A percentile compares a stretch with the other conserved stretches of the same genome.
Evolutionary conservation across 2,113 vertebrate species (phyloP).

Genomic region (Clarias gariepinus): DNA sequence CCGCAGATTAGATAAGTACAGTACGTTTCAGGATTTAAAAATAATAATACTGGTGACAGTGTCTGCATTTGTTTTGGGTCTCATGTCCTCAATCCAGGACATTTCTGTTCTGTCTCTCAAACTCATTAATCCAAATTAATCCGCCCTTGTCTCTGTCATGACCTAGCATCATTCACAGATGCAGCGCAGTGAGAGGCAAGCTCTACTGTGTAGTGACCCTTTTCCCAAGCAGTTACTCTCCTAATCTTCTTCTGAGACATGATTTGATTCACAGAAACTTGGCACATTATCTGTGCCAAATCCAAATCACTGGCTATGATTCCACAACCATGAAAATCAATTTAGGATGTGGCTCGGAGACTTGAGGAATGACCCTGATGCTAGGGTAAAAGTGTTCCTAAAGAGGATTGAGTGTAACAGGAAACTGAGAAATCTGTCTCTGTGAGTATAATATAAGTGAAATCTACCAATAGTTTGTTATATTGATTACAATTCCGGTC

Average conservation of each 20-base stretch:
- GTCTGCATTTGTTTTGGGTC: slow-evolving; percentile 42
- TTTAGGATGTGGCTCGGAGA: not conserved
- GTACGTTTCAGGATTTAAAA: not conserved
- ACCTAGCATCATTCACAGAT: not conserved
- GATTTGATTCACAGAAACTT: not conserved
- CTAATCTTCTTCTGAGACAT: not conserved
- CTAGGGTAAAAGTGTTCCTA: not conserved
- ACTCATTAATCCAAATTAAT: slow-evolving; percentile 71
- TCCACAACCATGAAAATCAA: not conserved
- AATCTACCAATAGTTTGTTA: too few relatives aligned
- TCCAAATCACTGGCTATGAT: not conserved
- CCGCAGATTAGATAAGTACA: not conserved
- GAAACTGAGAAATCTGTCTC: not conserved
- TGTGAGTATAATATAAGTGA: not conserved
- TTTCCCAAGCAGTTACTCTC: not conserved
- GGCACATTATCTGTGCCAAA: not conserved
- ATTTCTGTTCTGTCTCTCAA: slow-evolving; percentile 41
- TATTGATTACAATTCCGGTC: not conserved
- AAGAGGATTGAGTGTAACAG: not conserved
- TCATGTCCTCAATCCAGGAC: slow-evolving; percentile 64
- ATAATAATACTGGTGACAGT: not conserved
- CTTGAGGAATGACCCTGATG: not conserved
- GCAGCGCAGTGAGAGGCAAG: not conserved
- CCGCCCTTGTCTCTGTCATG: slow-evolving; percentile 49
- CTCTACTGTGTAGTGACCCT: slow-evolving; percentile 29